Conservation (phyloP, 2,797 vertebrate species). For the Diplodus sargus region DNA sequence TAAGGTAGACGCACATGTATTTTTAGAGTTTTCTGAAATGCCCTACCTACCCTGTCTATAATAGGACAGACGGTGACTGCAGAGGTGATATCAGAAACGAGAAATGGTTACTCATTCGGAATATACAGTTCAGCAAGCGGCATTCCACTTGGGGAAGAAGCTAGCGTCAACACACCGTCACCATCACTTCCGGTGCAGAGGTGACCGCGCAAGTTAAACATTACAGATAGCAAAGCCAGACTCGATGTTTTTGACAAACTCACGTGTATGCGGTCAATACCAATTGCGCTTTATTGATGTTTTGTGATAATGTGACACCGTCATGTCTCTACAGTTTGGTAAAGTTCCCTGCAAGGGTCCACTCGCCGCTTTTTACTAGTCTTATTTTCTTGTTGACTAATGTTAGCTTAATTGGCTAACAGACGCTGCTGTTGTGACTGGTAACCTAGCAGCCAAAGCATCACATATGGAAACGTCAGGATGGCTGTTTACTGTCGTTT, state of each 20-base stretch:
- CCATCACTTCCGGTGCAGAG: conserved; percentile 74
- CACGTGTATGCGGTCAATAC: no score
- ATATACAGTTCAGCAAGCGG: conserved; percentile 23
- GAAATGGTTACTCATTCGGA: conserved; percentile 7
- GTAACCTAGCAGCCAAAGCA: conserved; percentile 81
- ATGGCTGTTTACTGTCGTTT: conserved; percentile 7
- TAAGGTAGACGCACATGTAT: no score
- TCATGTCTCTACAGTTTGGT: rapidly evolving
- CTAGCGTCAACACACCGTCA: not conserved
- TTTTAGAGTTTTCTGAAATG: not conserved
- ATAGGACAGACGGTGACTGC: conserved; percentile 1
- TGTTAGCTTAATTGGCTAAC: conserved; percentile 16
- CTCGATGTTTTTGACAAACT: not conserved
- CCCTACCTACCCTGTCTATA: conserved; percentile 54
- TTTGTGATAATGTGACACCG: not conserved
- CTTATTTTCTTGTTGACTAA: not conserved
- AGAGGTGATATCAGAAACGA: not conserved
- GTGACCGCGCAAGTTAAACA: conserved; percentile 52
- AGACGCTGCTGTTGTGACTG: conserved; percentile 42
- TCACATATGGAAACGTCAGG: conserved; percentile 18
- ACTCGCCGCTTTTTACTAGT: not conserved
- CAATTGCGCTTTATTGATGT: no score
- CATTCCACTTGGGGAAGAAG: conserved; percentile 34
- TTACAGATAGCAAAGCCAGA: not conserved
- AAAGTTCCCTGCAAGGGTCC: rapidly evolving